phyloP scores from a whole-genome alignment of 2,797 vertebrate genomes.

The Sebastes taczanowskii region DNA sequence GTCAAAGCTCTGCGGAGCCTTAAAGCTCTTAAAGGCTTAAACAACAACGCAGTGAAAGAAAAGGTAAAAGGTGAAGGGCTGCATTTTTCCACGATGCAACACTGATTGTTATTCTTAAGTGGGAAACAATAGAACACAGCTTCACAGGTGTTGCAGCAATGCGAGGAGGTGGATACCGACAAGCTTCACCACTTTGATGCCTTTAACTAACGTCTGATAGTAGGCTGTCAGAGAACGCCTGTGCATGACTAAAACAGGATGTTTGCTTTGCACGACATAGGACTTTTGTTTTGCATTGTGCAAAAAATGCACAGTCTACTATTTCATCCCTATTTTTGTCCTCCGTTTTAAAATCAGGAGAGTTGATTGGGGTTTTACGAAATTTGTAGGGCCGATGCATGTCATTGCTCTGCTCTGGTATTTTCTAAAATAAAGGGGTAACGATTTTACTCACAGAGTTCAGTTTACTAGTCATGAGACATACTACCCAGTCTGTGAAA shows the following conservation, averaged over 20 bases:
- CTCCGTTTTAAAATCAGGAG: not conserved
- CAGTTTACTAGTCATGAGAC: not conserved
- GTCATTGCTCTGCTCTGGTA: too few relatives aligned
- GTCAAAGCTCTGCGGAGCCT: conserved; percentile 26
- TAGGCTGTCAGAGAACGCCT: not conserved
- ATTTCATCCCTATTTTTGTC: not conserved
- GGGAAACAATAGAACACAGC: not conserved
- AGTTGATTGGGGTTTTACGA: too few relatives aligned
- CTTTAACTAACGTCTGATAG: not conserved
- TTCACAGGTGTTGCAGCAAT: not conserved
- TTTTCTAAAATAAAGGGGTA: too few relatives aligned
- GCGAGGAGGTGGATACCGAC: not conserved
- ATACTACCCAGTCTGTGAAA: not conserved
- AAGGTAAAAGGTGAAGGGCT: conserved; percentile 16
- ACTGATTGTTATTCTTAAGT: not conserved
- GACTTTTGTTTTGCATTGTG: not conserved
- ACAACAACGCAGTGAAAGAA: not conserved
- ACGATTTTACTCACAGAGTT: not conserved
- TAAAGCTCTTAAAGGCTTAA: conserved; percentile 12
- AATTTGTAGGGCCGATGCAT: too few relatives aligned
- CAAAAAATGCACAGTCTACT: not conserved
- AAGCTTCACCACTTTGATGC: not conserved
- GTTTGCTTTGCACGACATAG: not conserved
- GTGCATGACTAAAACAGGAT: not conserved
- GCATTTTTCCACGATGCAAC: conserved; percentile 11